phyloP scores from a whole-genome alignment of 2,113 vertebrate species.

The Jaculus jaculus region DNA sequence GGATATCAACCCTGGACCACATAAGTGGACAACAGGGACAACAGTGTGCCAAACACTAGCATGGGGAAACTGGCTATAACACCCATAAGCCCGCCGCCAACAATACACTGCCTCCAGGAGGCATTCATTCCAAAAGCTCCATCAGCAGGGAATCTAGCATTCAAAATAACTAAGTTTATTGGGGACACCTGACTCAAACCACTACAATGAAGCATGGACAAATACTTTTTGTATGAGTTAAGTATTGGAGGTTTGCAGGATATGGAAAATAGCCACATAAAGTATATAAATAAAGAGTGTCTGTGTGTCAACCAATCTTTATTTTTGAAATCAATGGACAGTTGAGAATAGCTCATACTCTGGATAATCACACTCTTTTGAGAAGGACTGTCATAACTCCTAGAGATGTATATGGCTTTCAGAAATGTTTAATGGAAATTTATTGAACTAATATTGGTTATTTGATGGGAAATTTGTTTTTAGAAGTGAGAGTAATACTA shows the following conservation, averaged over 20 bases:
- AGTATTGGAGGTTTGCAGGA: background rate
- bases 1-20: no score
- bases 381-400: slow-evolving; percentile 17
- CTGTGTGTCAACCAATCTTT: background rate
- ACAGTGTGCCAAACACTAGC: no score
- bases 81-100: no score
- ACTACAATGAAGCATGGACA: background rate
- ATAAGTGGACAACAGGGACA: no score
- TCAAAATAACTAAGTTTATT: no score
- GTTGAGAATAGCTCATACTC: background rate
- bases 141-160: no score
- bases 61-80: no score
- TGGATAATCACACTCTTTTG: slow-evolving; percentile 1
- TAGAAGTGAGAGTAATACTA: background rate
- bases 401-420: background rate
- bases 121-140: no score
- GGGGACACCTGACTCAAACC: no score
- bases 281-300: background rate
- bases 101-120: no score
- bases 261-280: background rate
- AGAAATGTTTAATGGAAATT: slow-evolving; percentile 10
- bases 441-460: background rate
- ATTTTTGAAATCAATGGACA: slow-evolving; percentile 8
- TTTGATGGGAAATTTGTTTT: slow-evolving; percentile 28
- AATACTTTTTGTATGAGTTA: background rate